Evolutionary conservation across 2,888 invertebrate species (phyloP).

Genomic region (Onthophagus sagittarius): DNA sequence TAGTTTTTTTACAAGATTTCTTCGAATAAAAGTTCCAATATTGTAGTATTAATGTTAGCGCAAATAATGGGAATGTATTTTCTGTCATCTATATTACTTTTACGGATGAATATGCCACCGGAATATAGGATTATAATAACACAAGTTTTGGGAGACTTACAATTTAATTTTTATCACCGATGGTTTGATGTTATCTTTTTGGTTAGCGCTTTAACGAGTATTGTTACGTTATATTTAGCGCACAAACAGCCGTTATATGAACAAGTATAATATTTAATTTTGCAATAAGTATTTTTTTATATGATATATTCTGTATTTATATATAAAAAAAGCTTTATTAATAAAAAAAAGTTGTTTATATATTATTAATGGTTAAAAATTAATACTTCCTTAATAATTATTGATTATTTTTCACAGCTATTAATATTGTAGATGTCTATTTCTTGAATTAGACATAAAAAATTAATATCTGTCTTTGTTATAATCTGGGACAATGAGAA

Average conservation of each 20-base stretch:
- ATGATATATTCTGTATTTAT: too few relatives aligned
- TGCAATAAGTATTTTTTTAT: too few relatives aligned
- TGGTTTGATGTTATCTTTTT: constrained; percentile 99
- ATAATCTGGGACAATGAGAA: too few relatives aligned
- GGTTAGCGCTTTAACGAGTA: constrained; percentile 92
- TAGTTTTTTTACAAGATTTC: constrained; percentile 99
- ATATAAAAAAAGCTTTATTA: too few relatives aligned
- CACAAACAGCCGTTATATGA: constrained; percentile 61
- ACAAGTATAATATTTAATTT: too few relatives aligned
- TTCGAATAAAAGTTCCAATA: constrained; percentile 96
- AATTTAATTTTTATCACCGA: constrained; percentile 98
- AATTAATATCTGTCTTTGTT: too few relatives aligned
- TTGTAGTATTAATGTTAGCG: constrained; percentile 93
- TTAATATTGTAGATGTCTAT: too few relatives aligned
- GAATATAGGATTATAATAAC: constrained; percentile 93
- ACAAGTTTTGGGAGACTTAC: constrained; percentile 91
- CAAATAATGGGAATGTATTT: constrained; percentile 99
- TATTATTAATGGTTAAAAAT: too few relatives aligned
- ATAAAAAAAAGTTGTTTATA: too few relatives aligned
- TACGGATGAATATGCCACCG: constrained; percentile 99
- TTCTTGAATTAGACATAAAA: too few relatives aligned
- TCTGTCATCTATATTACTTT: constrained; percentile 92
- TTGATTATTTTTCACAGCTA: too few relatives aligned
- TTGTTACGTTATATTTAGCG: constrained; percentile 91
- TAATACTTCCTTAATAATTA: too few relatives aligned